Evolutionary conservation across 2,113 vertebrate species (phyloP), one percentile per base, ranked within the genome.

Genomic region (Ameiurus melas): DNA sequence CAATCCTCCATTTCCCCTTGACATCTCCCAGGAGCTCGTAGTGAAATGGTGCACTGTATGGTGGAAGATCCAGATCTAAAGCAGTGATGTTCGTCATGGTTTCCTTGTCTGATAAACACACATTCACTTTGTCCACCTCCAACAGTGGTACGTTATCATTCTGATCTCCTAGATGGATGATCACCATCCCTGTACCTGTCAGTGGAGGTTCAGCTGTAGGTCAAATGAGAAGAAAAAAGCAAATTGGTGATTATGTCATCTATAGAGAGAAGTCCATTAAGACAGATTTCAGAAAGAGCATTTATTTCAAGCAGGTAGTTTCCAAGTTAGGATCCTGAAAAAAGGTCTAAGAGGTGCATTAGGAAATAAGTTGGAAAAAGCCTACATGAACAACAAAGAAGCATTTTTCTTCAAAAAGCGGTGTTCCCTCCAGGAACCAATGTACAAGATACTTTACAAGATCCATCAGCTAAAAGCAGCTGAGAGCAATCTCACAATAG

Each of bases 21-120:
- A 92, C 70, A 27, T 94, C 90, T 16, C 92, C 94, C 57, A 93
- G 86, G 0, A 95, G 5, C 51, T 94, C 86, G 22, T 94, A 95
- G 2, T 1, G 86, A 75, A 94, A 95, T 53, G 94, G 95, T 9
- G 91, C 93, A 30, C 70, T 91, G 1, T 81, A 94, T 0, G 92
- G 94, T 1, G 47, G 53, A 8, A 70, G 88, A 71, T 95, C 94
- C 47, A 25, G 60, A 85, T 95, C 94, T 82, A 77, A 78, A 78
- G 94, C 93, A 4, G 91, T 91, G 83, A 95, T 92, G 90, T 91
- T 92, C 73, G 89, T 86, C 3, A 33, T 92, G 47, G 88, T 91
- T 64, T 87, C 71, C 30, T 78, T 36, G 25, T 90, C 71, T 20
- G 85, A 85, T 27, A 84, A 20, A 80, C 91, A 92, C 47, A 91